Evolutionary conservation across 64 coral and sea anemone genomes (phyloP).

Genomic region (Dendrophyllia cribrosa): DNA sequence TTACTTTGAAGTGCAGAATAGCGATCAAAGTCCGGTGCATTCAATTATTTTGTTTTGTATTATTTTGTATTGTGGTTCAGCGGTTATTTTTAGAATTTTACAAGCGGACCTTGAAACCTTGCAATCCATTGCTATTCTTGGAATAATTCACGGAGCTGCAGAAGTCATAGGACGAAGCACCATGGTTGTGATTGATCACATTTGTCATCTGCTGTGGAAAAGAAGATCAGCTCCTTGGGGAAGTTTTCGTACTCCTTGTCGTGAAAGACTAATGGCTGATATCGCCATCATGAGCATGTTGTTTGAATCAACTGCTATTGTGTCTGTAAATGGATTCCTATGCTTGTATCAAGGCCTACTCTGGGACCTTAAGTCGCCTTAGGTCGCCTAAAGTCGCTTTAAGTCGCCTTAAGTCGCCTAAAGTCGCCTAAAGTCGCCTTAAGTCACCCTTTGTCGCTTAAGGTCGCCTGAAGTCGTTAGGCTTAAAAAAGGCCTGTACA

Average conservation of each 20-base stretch:
- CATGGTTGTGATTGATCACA: not conserved
- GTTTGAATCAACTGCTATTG: slow-evolving; percentile 15
- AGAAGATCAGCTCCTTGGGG: not conserved
- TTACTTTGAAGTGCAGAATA: no score
- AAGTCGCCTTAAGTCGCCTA: no score
- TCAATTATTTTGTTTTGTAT: no score
- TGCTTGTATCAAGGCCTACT: not conserved
- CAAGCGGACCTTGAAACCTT: slow-evolving; percentile 7
- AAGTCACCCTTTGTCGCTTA: no score
- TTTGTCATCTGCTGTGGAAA: not conserved
- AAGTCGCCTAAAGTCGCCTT: no score
- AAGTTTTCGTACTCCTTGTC: slow-evolving; percentile 2
- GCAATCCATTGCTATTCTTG: slow-evolving; percentile 9
- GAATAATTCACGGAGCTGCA: slow-evolving; percentile 12
- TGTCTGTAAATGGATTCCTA: not conserved
- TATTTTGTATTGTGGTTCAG: not conserved
- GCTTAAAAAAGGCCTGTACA: no score
- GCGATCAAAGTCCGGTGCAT: no score
- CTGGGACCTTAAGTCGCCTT: no score
- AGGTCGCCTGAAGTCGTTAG: no score
- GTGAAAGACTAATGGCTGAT: slow-evolving; percentile 31
- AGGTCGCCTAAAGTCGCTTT: no score
- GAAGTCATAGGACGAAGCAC: not conserved
- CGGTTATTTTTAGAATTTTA: not conserved
- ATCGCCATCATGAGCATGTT: slow-evolving; percentile 7